These are phyloP conservation scores for Pygmarrhopalites habei DNA, from an alignment of 1,140 invertebrate genomes.

Conservation along the genomic window DNA sequence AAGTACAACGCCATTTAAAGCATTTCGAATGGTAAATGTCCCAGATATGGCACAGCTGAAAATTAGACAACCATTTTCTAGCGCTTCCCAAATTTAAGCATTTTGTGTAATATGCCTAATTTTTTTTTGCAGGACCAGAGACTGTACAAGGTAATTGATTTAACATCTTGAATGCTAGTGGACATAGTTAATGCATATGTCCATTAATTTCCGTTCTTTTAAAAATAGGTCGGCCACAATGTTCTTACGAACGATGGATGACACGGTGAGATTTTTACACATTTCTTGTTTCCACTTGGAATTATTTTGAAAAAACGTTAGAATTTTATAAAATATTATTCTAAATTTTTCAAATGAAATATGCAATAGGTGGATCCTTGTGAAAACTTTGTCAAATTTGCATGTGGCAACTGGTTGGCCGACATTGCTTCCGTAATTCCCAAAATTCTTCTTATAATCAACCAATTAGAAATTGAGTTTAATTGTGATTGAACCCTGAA, in stretches of 20 bases:
- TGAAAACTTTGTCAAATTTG: constrained; percentile 52
- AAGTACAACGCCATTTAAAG: too few species aligned
- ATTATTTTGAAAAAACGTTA: constrained; percentile 34
- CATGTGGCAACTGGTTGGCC: constrained; percentile 50
- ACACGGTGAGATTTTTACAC: constrained; percentile 42
- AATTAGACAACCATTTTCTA: too few species aligned
- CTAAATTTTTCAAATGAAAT: background rate
- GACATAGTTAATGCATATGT: constrained; percentile 1
- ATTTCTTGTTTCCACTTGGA: too few species aligned
- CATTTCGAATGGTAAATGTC: too few species aligned
- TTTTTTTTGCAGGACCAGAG: too few species aligned
- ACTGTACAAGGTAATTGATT: background rate
- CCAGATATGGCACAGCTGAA: too few species aligned
- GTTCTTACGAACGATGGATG: constrained; percentile 43
- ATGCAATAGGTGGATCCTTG: constrained; percentile 47
- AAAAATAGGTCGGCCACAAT: constrained; percentile 29
- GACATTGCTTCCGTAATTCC: constrained; percentile 40
- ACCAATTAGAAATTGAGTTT: too few species aligned
- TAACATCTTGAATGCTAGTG: background rate
- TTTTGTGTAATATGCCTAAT: too few species aligned
- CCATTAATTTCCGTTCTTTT: constrained; percentile 24
- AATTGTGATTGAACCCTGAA: too few species aligned
- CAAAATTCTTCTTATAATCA: too few species aligned
- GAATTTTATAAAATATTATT: constrained; percentile 41
- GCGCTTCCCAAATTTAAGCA: too few species aligned